Conservation (phyloP, 2,797 vertebrate genomes). For the Steatocranus sp. region DNA sequence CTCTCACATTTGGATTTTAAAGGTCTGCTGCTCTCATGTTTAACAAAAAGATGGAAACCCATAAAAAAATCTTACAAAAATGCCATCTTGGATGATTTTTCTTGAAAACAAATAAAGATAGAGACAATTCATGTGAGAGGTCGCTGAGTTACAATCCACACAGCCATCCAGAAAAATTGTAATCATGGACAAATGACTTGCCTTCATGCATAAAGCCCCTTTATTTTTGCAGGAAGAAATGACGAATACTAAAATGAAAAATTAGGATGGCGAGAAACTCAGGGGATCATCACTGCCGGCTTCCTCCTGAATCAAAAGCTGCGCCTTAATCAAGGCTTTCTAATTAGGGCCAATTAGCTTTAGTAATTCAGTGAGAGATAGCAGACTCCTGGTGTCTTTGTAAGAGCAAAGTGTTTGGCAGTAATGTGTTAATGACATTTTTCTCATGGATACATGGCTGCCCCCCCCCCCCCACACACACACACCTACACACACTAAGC, state of each 20-base stretch:
- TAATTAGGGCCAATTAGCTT: constrained; percentile 72
- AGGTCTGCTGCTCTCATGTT: background rate
- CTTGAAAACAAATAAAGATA: background rate
- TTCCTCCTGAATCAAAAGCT: constrained; percentile 65
- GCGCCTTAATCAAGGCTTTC: constrained; percentile 68
- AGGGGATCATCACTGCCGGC: constrained; percentile 52
- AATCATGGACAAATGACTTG: constrained; percentile 3
- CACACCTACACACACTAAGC: background rate
- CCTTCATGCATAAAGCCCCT: constrained; percentile 42
- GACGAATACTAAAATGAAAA: constrained; percentile 55
- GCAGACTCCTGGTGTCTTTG: constrained; percentile 37
- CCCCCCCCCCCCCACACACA: too few species aligned
- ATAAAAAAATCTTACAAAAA: background rate
- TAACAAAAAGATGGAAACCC: background rate
- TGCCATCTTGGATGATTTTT: background rate
- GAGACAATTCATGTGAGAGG: background rate
- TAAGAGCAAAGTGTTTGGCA: background rate
- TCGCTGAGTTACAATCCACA: background rate
- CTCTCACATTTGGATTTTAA: background rate
- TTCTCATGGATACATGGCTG: background rate
- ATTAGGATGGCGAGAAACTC: constrained; percentile 43
- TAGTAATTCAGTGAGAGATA: constrained; percentile 51
- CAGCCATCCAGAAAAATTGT: background rate
- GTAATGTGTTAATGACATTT: background rate
- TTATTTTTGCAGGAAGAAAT: constrained; percentile 41